Base-by-base conservation (phyloP, 2,113 vertebrate genomes). In the Tyto alba region DNA sequence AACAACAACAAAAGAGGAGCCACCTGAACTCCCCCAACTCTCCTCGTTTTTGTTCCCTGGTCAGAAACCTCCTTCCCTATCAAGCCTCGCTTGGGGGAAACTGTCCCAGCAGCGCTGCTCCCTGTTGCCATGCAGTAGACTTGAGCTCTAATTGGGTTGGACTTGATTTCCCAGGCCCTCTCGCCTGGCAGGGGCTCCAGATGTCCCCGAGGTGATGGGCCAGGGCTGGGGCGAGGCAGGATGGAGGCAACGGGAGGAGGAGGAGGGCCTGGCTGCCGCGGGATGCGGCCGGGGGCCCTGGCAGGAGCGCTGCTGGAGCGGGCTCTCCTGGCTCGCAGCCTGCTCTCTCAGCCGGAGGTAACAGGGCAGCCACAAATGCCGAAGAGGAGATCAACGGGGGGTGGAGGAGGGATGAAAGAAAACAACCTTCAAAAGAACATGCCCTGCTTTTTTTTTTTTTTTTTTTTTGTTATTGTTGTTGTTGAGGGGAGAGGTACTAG, bases 391-490 rank as follows among this genome's bases (percentile, higher is more conserved):
- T 68, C 80, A 4, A 45, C 56, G 1, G 89, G 88, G 93, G 79
- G 64, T 26, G 18, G 41, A 55, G 74, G 38, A 95, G 78, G n/a
- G 48, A 91, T 72, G 90, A 74, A 79, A 94, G 89, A 63, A 91
- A 96, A 79, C 30, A 26, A 68, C 89, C 92, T 89, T 60, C 80
- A 36, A 18, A 83, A 83, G 89, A 93, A 85, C 45, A 83, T 91
- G 77, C 80, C 77, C 87, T 71, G 87, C 4, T 41, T 73, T 63
- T 43, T 32, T 38, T 68, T 57, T 63, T 43, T 6, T 17, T 21
- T 21, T 29, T 19, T 14, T 22, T 13, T 22, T 47, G 8, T 47
- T 47, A 10, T 47, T 47, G 45, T 22, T 47, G 8, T 47, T 47
- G 19, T 47, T 47, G 45, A 69, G 79, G 85, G 66, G 68, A 83